Conservation (phyloP, 2,888 invertebrate species). For the Trissolcus brochymenae region DNA sequence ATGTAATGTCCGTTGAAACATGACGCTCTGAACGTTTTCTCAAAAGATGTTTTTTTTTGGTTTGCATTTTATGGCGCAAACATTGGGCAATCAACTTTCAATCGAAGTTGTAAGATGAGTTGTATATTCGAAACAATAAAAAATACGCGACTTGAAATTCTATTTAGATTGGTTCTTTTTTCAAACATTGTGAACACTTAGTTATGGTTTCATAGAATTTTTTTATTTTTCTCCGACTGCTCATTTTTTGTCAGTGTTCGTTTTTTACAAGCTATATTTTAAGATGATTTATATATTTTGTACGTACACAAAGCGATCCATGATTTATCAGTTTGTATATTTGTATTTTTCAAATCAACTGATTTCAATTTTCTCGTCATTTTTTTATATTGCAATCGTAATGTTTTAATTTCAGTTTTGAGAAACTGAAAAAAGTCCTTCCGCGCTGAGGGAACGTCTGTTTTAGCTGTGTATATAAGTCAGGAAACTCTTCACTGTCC, state of each 20-base stretch:
- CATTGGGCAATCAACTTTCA: no score
- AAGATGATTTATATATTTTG: no score
- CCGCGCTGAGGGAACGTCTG: neutral
- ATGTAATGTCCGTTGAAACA: neutral
- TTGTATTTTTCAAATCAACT: no score
- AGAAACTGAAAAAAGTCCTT: conserved; percentile 11
- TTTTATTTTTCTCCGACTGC: no score
- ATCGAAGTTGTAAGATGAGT: neutral
- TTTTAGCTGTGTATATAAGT: conserved; percentile 32
- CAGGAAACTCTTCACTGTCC: conserved; percentile 62
- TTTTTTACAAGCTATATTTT: no score
- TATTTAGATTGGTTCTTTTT: neutral
- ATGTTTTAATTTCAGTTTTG: conserved; percentile 7
- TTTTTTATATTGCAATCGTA: no score
- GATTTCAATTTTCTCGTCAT: no score
- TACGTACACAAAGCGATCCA: no score
- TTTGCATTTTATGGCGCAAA: neutral
- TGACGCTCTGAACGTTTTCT: neutral
- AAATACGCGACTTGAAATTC: neutral
- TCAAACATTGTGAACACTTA: neutral
- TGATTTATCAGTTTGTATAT: no score
- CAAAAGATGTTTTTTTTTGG: neutral
- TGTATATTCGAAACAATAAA: neutral
- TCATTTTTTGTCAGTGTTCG: no score
- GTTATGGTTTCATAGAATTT: no score